A percentile compares a stretch with the other conserved stretches of the same genome.
phyloP scores from a whole-genome alignment of 2,888 invertebrate species.

The Oasisia sp. region DNA sequence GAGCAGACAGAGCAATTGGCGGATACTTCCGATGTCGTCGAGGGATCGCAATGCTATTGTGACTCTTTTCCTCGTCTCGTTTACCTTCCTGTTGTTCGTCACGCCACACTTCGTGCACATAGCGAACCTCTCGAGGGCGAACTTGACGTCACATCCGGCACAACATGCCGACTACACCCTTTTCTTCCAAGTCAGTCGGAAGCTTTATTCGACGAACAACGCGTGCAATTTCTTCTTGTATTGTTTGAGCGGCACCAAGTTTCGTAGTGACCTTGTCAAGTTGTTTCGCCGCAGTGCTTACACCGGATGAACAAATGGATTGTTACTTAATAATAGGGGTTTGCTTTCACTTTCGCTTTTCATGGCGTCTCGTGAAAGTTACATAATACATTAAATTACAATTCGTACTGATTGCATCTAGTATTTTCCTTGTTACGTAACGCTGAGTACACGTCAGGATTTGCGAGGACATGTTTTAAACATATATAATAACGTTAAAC shows the following conservation, averaged over 20 bases:
- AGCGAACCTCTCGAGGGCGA: neutral
- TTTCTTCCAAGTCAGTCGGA: neutral
- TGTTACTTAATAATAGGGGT: neutral
- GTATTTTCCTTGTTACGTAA: neutral
- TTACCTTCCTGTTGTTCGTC: neutral
- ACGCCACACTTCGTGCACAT: neutral
- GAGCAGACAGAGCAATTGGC: neutral
- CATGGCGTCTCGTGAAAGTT: neutral
- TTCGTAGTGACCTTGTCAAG: neutral
- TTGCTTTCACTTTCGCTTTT: neutral
- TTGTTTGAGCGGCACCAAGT: constrained; percentile 13
- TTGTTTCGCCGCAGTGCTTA: neutral
- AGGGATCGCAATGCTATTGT: neutral
- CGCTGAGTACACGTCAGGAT: too few species aligned
- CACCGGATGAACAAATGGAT: neutral
- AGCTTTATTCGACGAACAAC: neutral
- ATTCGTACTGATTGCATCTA: neutral
- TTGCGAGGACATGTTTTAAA: too few species aligned
- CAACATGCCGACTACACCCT: neutral
- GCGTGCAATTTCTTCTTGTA: neutral
- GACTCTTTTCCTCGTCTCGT: constrained; percentile 9
- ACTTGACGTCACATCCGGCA: neutral
- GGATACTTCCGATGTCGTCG: neutral
- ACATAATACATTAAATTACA: neutral
- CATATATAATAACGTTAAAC: too few species aligned